Conservation (phyloP, 2,113 vertebrate species). For the Limnothrissa miodon region DNA sequence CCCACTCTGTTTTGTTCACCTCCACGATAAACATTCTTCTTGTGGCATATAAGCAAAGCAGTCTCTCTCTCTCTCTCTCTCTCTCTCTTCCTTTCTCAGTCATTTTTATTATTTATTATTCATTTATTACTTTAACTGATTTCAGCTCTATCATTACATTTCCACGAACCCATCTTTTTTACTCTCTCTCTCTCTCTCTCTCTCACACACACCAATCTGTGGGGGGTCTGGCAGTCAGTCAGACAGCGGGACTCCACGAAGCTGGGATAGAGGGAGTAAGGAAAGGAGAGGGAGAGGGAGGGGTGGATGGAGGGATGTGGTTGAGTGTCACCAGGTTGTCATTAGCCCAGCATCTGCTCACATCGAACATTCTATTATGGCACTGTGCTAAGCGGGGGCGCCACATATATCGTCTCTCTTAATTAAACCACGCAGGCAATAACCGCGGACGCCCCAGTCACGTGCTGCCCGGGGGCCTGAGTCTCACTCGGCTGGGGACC, state of each 20-base stretch:
- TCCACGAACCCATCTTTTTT: not conserved
- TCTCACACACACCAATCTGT: slow-evolving; percentile 27
- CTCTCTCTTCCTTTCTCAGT: not conserved
- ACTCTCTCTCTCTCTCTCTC: not conserved
- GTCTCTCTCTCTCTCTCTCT: not conserved
- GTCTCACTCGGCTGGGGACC: not conserved
- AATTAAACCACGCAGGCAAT: slow-evolving; percentile 86
- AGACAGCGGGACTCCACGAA: slow-evolving; percentile 17
- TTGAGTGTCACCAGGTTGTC: slow-evolving; percentile 86
- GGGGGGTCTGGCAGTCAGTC: slow-evolving; percentile 47
- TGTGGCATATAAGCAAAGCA: too few relatives aligned
- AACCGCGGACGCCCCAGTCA: slow-evolving; percentile 74
- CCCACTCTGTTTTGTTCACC: slow-evolving; percentile 25
- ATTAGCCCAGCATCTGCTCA: slow-evolving; percentile 88
- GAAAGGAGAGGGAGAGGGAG: slow-evolving; percentile 39
- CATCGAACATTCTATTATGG: slow-evolving; percentile 79
- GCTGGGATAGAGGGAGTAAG: not conserved
- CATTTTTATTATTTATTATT: not conserved
- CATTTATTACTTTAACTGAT: not conserved
- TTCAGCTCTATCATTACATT: not conserved
- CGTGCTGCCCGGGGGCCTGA: slow-evolving; percentile 34
- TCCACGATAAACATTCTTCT: too few relatives aligned
- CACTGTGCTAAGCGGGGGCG: slow-evolving; percentile 79
- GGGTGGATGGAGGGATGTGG: slow-evolving; percentile 70
- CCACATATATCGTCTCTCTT: slow-evolving; percentile 81